These are phyloP conservation scores for Microdon myrmicae DNA, from an alignment of 2,888 invertebrate species.

Conservation along the genomic window DNA sequence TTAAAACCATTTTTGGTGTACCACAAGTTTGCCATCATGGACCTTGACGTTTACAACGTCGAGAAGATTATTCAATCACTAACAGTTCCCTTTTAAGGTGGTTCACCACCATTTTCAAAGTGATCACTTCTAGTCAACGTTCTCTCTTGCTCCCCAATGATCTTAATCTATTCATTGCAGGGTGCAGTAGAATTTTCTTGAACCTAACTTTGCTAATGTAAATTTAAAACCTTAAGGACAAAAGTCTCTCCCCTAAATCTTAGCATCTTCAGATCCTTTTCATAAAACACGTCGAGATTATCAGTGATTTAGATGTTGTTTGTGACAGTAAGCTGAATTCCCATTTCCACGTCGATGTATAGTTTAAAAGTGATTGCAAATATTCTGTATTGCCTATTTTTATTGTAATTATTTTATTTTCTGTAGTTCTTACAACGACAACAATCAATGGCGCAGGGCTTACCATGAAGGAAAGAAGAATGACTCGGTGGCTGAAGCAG, in stretches of 20 bases:
- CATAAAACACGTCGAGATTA: constrained; percentile 1
- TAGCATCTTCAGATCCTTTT: neutral
- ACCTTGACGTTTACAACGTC: too few species aligned
- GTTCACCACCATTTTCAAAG: too few species aligned
- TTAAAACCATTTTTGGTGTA: too few species aligned
- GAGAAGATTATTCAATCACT: too few species aligned
- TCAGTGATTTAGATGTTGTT: constrained; percentile 9
- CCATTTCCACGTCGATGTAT: neutral
- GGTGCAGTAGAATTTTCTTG: too few species aligned
- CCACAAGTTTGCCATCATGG: too few species aligned
- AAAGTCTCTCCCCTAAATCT: too few species aligned
- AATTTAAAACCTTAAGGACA: neutral
- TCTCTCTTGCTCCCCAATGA: too few species aligned
- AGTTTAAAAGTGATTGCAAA: neutral
- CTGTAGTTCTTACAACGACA: constrained; percentile 59
- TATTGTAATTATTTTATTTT: neutral
- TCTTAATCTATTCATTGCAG: too few species aligned
- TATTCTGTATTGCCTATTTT: neutral
- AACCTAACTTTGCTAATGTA: too few species aligned
- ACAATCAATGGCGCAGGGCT: constrained; percentile 60
- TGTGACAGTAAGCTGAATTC: neutral
- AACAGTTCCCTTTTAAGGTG: too few species aligned
- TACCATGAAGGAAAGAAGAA: constrained; percentile 62
- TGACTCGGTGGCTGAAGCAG: constrained; percentile 52
- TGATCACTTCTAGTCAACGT: too few species aligned